Evolutionary conservation across 2,888 invertebrate species (phyloP), one percentile per base, ranked within the genome.

Genomic region (Cephus sareptanus): DNA sequence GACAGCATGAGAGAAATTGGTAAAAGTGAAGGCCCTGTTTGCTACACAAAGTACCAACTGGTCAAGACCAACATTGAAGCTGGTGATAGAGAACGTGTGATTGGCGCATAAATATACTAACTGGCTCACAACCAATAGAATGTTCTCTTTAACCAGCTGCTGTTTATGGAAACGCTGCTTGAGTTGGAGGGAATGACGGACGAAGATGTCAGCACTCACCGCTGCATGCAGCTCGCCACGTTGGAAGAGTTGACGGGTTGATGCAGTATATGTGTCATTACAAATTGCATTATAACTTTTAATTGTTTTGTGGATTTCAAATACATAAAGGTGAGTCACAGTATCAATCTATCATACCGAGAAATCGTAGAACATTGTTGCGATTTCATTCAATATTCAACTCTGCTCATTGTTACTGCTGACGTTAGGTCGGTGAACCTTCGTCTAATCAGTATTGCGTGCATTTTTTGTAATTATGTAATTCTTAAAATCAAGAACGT

Each of bases 201-300:
- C n/a, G 69, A 2, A 83, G 88, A 84, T 85, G 88, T 77, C 87
- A 82, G 82, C 81, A 85, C 79, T 31, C 76, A 73, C 77, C 23
- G 68, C 68, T 68, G 31, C 81, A 83, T 82, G 81, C 79, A 82
- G 85, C 83, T 89, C 89, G 90, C 91, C 91, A 91, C 91, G 91
- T 91, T 91, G 91, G 89, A 91, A 89, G 89, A 86, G 84, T 83
- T 87, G 89, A 87, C 87, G 87, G 87, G 83, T 86, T 83, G 83
- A 83, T 85, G 84, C 83, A 83, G 82, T 83, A 80, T 84, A 77
- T 85, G 83, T 85, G 84, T 88, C 83, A 68, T 83, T 83, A 83
- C 80, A 35, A 76, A 35, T 73, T 76, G 34, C 82, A 79, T 77
- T 75, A 75, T 82, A 81, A 79, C 71, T 77, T 81, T 76, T 31